Conservation (phyloP, 30 jellyfish, hydroid and myxozoan genomes). For the Aurelia sp. region DNA sequence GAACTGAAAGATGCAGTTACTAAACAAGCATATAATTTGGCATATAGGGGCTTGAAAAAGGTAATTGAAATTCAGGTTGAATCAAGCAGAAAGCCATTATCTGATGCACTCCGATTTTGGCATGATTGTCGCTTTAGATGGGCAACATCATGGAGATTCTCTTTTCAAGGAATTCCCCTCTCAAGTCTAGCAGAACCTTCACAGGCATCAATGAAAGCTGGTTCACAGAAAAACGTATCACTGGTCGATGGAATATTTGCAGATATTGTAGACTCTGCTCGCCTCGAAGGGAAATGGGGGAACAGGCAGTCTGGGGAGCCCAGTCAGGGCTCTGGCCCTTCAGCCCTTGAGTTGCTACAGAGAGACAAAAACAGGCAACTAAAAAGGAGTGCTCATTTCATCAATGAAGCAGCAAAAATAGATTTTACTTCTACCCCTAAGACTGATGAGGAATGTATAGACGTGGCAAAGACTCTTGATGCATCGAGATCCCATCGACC, state of each 20-base stretch:
- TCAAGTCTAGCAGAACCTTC: conserved; percentile 57
- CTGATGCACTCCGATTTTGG: conserved; percentile 44
- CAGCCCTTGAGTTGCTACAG: too few species aligned
- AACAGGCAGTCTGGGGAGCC: too few species aligned
- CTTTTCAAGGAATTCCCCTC: conserved; percentile 37
- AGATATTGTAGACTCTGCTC: too few species aligned
- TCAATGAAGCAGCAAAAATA: too few species aligned
- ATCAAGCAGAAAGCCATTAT: conserved; percentile 23
- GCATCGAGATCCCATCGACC: too few species aligned
- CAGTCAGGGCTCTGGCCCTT: too few species aligned
- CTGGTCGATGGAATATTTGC: neutral
- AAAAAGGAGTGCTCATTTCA: too few species aligned
- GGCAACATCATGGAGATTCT: conserved; percentile 37
- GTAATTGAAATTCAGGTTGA: conserved; percentile 18
- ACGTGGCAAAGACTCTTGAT: too few species aligned
- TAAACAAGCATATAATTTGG: conserved; percentile 47
- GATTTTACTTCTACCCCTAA: too few species aligned
- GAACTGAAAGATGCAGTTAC: conserved; percentile 62
- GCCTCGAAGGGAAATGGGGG: too few species aligned
- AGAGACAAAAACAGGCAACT: too few species aligned
- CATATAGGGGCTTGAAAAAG: conserved; percentile 15
- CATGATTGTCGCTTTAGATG: conserved; percentile 18
- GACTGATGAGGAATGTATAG: too few species aligned
- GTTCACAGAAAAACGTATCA: conserved; percentile 19
- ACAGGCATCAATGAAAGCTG: conserved; percentile 54